Conservation (phyloP, 2,888 invertebrate genomes). For the Alviniconcha strummeri region DNA sequence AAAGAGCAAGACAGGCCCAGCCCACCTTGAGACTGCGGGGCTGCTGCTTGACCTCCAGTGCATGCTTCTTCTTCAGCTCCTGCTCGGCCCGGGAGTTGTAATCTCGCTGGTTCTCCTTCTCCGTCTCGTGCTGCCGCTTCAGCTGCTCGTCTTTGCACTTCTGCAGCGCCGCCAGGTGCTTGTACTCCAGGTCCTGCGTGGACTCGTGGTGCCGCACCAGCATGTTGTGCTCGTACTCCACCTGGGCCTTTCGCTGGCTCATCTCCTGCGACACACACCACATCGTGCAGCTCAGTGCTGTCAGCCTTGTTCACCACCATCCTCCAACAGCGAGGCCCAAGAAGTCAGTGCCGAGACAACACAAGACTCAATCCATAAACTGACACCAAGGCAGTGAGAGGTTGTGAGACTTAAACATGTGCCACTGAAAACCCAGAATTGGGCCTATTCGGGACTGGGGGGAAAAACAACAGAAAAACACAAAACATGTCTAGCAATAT, state of each 20-base stretch:
- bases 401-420: too few relatives aligned
- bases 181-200: slow-evolving; percentile 95
- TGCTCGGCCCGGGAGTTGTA: slow-evolving; percentile 96
- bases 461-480: too few relatives aligned
- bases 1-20: too few relatives aligned
- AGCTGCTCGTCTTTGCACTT: slow-evolving; percentile 83
- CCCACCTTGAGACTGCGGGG: slow-evolving; percentile 96
- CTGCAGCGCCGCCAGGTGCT: slow-evolving; percentile 96
- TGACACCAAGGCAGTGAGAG: too few relatives aligned
- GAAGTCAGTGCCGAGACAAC: too few relatives aligned
- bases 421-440: too few relatives aligned
- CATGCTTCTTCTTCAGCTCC: slow-evolving; percentile 96
- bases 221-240: slow-evolving; percentile 96
- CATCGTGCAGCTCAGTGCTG: neutral
- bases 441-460: too few relatives aligned
- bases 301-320: neutral
- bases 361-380: too few relatives aligned
- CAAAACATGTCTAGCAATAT: too few relatives aligned
- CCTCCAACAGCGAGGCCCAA: too few relatives aligned
- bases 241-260: slow-evolving; percentile 93
- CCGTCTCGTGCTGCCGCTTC: slow-evolving; percentile 91
- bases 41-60: slow-evolving; percentile 96
- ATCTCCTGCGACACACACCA: slow-evolving; percentile 82
- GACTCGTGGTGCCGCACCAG: slow-evolving; percentile 96
- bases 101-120: slow-evolving; percentile 89